These are phyloP conservation scores for Spheniscus mendiculus DNA, from an alignment of 2,113 vertebrate genomes.

Conservation along the genomic window DNA sequence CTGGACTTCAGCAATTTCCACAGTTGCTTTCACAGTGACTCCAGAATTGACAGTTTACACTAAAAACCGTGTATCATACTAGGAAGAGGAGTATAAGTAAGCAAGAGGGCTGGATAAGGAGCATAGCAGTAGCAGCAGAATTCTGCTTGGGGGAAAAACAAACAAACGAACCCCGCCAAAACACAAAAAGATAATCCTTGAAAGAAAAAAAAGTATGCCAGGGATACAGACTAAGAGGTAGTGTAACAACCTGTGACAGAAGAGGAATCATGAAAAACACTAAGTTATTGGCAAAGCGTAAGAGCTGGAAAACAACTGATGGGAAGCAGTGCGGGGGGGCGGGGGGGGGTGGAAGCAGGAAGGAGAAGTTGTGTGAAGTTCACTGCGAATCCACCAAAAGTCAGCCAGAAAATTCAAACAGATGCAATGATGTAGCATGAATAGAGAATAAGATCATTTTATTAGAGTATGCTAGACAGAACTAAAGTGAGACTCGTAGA, in stretches of 20 bases:
- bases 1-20: neutral
- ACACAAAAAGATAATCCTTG: neutral
- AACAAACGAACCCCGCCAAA: neutral
- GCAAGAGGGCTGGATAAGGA: neutral
- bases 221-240: neutral
- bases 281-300: neutral
- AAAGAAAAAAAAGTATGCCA: neutral
- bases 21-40: neutral
- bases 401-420: neutral
- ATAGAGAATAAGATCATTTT: neutral
- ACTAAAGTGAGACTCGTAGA: neutral
- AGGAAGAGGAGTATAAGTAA: neutral
- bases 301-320: neutral
- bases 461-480: neutral
- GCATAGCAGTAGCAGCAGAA: neutral
- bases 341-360: fast-evolving
- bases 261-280: neutral
- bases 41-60: neutral
- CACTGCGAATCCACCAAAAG: neutral
- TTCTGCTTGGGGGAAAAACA: neutral
- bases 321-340: fast-evolving
- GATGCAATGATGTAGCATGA: neutral
- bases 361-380: neutral
- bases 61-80: neutral
- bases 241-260: neutral